These are phyloP conservation scores for Xestia xanthographa DNA, from an alignment of 2,888 invertebrate species.

Conservation along the genomic window DNA sequence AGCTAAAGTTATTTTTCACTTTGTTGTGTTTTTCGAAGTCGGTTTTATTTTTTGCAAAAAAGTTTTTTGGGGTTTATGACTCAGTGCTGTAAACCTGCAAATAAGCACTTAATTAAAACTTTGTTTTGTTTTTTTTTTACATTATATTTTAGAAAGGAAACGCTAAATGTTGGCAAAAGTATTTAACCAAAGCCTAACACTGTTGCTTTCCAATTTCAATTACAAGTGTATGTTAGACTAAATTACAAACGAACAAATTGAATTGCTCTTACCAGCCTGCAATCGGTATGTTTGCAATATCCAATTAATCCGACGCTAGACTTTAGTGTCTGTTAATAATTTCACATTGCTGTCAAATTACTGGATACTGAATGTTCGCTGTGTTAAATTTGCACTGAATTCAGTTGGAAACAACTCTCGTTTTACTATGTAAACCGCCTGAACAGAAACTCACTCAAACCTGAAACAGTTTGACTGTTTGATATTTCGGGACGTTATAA, in stretches of 20 bases:
- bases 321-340: conserved; percentile 38
- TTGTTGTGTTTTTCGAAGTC: no score
- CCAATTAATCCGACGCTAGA: conserved; percentile 45
- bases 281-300: conserved; percentile 30
- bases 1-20: no score
- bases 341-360: conserved; percentile 52
- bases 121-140: neutral
- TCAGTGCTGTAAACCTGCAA: no score
- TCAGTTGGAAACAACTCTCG: conserved; percentile 7
- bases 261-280: conserved; percentile 18
- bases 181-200: neutral
- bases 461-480: conserved; percentile 12
- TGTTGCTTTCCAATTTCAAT: conserved; percentile 3
- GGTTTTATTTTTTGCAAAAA: no score
- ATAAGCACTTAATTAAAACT: neutral
- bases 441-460: conserved; percentile 27
- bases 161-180: neutral
- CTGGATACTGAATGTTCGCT: conserved; percentile 13
- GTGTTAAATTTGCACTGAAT: conserved; percentile 22
- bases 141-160: conserved; percentile 3
- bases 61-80: no score
- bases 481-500: conserved; percentile 19
- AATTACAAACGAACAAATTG: conserved; percentile 31
- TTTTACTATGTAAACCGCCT: conserved; percentile 21
- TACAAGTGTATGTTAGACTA: conserved; percentile 15